A percentile compares a stretch with the other conserved stretches of the same genome.
Conservation (phyloP, 30 jellyfish, hydroid and myxozoan genomes). For the Pseudorhiza aurosa region DNA sequence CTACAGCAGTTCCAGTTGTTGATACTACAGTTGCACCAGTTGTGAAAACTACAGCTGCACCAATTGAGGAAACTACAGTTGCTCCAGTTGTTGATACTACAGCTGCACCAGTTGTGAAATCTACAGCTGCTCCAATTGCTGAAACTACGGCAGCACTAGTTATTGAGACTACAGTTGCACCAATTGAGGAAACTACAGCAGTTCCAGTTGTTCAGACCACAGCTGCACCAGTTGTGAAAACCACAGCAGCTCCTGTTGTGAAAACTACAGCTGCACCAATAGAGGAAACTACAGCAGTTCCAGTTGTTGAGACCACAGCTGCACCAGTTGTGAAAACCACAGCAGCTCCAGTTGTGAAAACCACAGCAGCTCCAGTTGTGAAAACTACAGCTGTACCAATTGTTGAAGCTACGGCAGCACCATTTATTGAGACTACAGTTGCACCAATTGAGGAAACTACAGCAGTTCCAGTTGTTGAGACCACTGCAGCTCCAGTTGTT, state of each 20-base stretch:
- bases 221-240: slow-evolving; percentile 27
- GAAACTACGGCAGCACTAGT: slow-evolving; percentile 11
- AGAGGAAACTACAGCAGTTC: slow-evolving; percentile 2
- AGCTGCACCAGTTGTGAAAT: slow-evolving; percentile 22
- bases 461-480: slow-evolving; percentile 25
- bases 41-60: slow-evolving; percentile 40
- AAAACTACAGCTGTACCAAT: slow-evolving; percentile 48
- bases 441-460: slow-evolving; percentile 28
- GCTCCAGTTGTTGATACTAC: slow-evolving; percentile 1
- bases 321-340: slow-evolving; percentile 17
- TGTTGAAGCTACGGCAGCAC: slow-evolving; percentile 20
- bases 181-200: slow-evolving; percentile 30
- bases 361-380: slow-evolving; percentile 36
- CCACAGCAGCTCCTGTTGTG: slow-evolving; percentile 24
- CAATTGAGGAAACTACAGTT: neutral
- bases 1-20: neutral
- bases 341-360: slow-evolving; percentile 30
- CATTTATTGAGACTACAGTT: slow-evolving; percentile 27
- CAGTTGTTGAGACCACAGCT: slow-evolving; percentile 10
- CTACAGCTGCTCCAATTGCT: slow-evolving; percentile 58
- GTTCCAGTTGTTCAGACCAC: slow-evolving; percentile 17
- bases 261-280: slow-evolving; percentile 10
- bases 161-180: slow-evolving; percentile 13
- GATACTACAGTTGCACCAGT: slow-evolving; percentile 37
- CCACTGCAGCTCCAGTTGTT: slow-evolving; percentile 39